Conservation (phyloP, 2,113 vertebrate genomes). For the Corythornis vintsioides region DNA sequence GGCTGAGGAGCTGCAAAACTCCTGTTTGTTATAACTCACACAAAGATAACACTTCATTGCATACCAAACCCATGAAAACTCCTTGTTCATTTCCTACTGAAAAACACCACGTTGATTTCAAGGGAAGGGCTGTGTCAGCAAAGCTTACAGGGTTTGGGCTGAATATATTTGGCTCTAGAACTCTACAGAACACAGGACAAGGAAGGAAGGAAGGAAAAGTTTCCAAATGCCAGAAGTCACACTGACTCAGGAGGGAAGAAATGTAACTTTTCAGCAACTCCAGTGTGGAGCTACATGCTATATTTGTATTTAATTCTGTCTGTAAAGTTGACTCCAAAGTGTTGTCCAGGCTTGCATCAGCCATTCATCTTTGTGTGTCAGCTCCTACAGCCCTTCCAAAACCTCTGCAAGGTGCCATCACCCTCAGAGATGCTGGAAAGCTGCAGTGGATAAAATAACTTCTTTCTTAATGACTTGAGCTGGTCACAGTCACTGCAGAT, state of each 20-base stretch:
- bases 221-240: neutral
- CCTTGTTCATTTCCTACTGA: neutral
- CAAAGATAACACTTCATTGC: constrained; percentile 28
- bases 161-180: neutral
- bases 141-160: neutral
- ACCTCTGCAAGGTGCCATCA: neutral
- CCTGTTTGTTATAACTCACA: constrained; percentile 43
- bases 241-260: neutral
- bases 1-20: constrained; percentile 19
- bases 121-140: neutral
- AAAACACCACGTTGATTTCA: neutral
- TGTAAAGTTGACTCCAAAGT: neutral
- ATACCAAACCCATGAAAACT: constrained; percentile 28
- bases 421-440: constrained; percentile 13
- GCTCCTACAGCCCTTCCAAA: constrained; percentile 1
- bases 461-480: constrained; percentile 1
- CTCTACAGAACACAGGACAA: neutral
- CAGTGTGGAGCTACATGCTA: neutral
- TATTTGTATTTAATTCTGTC: neutral
- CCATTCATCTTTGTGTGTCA: constrained; percentile 20
- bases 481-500: neutral
- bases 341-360: neutral
- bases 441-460: constrained; percentile 45
- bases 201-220: neutral
- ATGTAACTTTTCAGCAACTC: neutral